Percentiles rank a stretch among this genome's conserved stretches.
Conservation (phyloP, 2,113 vertebrate species). For the Chloropsis hardwickii region DNA sequence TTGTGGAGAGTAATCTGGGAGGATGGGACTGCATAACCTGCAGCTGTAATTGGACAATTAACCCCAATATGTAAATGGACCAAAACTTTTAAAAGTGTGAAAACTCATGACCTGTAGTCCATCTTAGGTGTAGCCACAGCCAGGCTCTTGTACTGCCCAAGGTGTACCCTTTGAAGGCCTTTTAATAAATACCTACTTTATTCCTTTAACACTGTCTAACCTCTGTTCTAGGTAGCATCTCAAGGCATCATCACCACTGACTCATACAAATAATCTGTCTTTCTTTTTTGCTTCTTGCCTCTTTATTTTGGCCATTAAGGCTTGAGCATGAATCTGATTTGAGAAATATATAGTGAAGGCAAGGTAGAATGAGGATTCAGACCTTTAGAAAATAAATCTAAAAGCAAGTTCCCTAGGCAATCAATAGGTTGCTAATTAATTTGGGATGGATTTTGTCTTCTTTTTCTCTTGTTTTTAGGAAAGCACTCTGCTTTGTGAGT, state of each 20-base stretch:
- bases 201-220: too few relatives aligned
- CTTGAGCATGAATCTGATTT: background rate
- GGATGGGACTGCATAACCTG: too few relatives aligned
- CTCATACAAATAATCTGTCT: background rate
- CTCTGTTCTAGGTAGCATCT: background rate
- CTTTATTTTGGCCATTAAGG: background rate
- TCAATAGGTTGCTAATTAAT: background rate
- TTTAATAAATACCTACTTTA: background rate
- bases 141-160: background rate
- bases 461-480: background rate
- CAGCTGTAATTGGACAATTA: background rate
- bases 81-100: background rate
- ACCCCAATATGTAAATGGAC: background rate
- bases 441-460: background rate
- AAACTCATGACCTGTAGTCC: accelerated
- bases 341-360: background rate
- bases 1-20: background rate
- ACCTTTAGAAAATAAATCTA: background rate
- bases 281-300: background rate
- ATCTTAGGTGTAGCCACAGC: background rate
- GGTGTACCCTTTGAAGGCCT: background rate
- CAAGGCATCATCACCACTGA: background rate
- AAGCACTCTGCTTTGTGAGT: background rate
- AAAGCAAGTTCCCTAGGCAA: background rate
- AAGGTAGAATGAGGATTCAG: background rate